Percentiles rank a stretch among this genome's conserved stretches.
phyloP scores from a whole-genome alignment of 2,888 invertebrate species.

The Protonemura montana region DNA sequence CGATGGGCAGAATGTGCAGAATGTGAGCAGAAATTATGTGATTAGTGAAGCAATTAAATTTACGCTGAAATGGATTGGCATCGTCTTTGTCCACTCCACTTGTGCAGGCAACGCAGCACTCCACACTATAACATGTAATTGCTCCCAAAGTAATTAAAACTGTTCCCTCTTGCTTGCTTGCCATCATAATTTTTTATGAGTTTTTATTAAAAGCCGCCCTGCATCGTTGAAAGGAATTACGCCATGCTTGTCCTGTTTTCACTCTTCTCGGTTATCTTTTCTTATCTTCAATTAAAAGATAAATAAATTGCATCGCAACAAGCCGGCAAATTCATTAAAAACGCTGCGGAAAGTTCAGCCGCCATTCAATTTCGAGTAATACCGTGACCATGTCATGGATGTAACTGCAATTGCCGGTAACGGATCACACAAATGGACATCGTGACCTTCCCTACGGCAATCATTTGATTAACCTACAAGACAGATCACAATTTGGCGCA shows the following conservation, averaged over 20 bases:
- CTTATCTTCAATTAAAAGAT: neutral
- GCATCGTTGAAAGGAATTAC: neutral
- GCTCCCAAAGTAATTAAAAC: constrained; percentile 5
- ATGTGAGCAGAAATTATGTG: neutral
- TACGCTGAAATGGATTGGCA: neutral
- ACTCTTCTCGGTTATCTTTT: neutral
- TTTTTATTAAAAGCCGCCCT: neutral
- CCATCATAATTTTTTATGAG: neutral
- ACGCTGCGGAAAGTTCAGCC: neutral
- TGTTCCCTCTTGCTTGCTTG: neutral
- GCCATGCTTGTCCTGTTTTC: neutral
- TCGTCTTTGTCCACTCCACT: constrained; percentile 12
- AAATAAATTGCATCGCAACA: neutral
- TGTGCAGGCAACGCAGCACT: neutral
- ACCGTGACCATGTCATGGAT: neutral
- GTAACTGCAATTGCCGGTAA: neutral
- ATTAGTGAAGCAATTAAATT: neutral
- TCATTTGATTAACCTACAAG: constrained; percentile 7
- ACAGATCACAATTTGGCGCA: neutral
- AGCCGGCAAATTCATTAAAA: neutral
- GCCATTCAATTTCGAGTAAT: neutral
- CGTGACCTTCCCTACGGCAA: neutral
- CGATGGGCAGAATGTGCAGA: neutral
- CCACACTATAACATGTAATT: neutral
- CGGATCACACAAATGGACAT: neutral